Conservation (phyloP, 2,797 vertebrate species). For the Alca torda region DNA sequence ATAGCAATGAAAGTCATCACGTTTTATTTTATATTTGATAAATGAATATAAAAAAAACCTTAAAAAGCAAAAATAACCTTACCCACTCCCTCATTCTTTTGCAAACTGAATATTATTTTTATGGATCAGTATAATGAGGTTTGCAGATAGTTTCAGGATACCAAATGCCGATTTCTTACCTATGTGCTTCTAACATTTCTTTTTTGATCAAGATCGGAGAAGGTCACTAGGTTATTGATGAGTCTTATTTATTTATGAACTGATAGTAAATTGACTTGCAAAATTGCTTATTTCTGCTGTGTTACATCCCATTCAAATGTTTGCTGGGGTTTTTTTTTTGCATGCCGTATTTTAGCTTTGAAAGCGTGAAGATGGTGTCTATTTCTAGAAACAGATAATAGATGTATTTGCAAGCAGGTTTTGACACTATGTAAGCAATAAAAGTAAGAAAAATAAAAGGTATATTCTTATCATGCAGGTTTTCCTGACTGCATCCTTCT, state of each 20-base stretch:
- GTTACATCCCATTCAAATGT: not conserved
- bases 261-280: not conserved
- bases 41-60: not conserved
- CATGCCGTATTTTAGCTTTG: not conserved
- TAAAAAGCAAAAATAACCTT: not conserved
- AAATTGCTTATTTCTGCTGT: not conserved
- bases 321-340: not conserved
- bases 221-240: not conserved
- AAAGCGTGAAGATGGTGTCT: not conserved
- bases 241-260: not conserved
- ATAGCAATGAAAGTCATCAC: not conserved
- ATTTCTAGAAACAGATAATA: not conserved
- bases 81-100: not conserved
- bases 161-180: not conserved
- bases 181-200: accelerated
- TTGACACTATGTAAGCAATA: not conserved
- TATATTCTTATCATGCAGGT: not conserved
- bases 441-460: not conserved
- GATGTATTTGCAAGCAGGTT: constrained; percentile 16
- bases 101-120: not conserved
- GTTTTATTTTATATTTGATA: not conserved
- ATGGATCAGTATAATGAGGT: not conserved
- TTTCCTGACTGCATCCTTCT: not conserved
- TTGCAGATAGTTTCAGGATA: not conserved
- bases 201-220: not conserved